phyloP scores from a whole-genome alignment of 1,140 invertebrate species.

The Agrilus planipennis region DNA sequence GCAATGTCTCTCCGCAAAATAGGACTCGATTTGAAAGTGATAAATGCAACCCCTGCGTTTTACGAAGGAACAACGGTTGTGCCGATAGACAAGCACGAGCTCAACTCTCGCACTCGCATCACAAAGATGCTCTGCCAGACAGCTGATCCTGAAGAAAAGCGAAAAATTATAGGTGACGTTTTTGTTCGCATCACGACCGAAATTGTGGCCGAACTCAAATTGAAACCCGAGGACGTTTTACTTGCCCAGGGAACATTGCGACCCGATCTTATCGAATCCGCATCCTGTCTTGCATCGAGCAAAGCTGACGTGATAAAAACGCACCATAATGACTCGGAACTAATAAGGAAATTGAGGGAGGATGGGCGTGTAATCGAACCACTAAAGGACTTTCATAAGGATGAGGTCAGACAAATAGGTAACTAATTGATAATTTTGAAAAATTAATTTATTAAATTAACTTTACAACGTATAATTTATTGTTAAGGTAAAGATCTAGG shows the following conservation, averaged over 20 bases:
- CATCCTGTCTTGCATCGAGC: conserved; percentile 71
- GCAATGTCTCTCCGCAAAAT: conserved; percentile 70
- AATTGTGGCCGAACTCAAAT: conserved; percentile 65
- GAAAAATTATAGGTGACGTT: conserved; percentile 97
- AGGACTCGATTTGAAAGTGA: conserved; percentile 75
- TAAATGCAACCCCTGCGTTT: conserved; percentile 63
- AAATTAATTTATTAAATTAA: no score
- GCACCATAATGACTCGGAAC: conserved; percentile 98
- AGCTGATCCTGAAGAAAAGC: conserved; percentile 88
- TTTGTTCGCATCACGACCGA: conserved; percentile 87
- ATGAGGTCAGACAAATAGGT: conserved; percentile 85
- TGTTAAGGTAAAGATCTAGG: conserved; percentile 85
- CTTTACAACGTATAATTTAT: no score
- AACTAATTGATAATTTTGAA: no score
- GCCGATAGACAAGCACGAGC: conserved; percentile 45
- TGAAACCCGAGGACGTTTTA: conserved; percentile 76
- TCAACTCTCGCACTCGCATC: conserved; percentile 52
- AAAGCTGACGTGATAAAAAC: conserved; percentile 96
- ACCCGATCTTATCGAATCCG: conserved; percentile 97
- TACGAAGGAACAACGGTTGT: conserved; percentile 68
- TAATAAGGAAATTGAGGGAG: conserved; percentile 76
- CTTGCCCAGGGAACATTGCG: conserved; percentile 81
- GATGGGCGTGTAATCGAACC: conserved; percentile 90
- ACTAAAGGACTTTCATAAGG: conserved; percentile 98
- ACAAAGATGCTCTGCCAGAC: conserved; percentile 83